A percentile compares a stretch with the other conserved stretches of the same genome.
Conservation (phyloP, 2,797 vertebrate species). For the Ctenochaetus hawaiiensis region DNA sequence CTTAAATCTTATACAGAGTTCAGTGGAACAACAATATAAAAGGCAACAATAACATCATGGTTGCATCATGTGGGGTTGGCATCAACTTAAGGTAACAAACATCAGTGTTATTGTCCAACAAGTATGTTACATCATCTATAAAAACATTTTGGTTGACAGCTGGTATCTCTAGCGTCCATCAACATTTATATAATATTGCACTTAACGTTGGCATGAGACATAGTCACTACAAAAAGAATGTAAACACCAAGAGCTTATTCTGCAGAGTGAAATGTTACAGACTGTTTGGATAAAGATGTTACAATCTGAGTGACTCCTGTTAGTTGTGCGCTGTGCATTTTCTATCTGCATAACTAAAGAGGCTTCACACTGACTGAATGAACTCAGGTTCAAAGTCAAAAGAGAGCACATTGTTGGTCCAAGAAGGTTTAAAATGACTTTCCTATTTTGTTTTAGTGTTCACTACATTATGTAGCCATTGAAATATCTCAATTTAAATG, state of each 20-base stretch:
- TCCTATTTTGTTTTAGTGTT: slow-evolving; percentile 55
- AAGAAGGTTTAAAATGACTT: slow-evolving; percentile 4
- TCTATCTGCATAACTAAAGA: slow-evolving; percentile 14
- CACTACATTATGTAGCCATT: not conserved
- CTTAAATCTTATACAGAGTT: slow-evolving; percentile 48
- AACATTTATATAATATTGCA: slow-evolving; percentile 77
- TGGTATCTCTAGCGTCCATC: slow-evolving; percentile 56
- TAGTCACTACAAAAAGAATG: slow-evolving; percentile 36
- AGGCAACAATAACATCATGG: slow-evolving; percentile 60
- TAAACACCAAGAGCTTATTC: slow-evolving; percentile 58
- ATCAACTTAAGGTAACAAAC: slow-evolving; percentile 52
- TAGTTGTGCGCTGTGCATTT: not conserved
- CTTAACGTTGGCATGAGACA: slow-evolving; percentile 67
- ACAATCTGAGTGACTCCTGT: not conserved
- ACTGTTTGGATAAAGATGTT: slow-evolving; percentile 17
- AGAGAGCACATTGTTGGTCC: slow-evolving; percentile 31
- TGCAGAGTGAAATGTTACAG: slow-evolving; percentile 46
- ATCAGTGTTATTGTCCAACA: slow-evolving; percentile 56
- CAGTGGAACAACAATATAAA: slow-evolving; percentile 62
- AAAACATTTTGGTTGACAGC: slow-evolving; percentile 78
- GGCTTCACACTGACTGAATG: slow-evolving; percentile 22
- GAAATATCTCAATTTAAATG: slow-evolving; percentile 15
- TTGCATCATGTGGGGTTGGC: slow-evolving; percentile 66
- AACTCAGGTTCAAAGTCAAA: slow-evolving; percentile 11
- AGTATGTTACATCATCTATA: slow-evolving; percentile 57